Evolutionary conservation across 2,113 vertebrate genomes (phyloP).

Genomic region (Barbus barbus): DNA sequence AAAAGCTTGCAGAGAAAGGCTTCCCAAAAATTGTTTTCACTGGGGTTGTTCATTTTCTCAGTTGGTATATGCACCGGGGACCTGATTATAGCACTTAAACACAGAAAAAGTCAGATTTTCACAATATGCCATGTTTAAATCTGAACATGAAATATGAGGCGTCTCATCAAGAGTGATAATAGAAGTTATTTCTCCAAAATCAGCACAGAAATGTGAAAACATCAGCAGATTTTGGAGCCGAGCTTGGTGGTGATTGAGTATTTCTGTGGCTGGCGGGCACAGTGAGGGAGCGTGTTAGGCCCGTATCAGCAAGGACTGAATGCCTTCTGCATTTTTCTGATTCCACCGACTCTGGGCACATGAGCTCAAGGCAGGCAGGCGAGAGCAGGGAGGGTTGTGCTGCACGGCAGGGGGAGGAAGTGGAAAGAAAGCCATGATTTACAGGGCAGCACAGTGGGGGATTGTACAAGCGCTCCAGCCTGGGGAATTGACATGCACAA

Average conservation of each 20-base stretch:
- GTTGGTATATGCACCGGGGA: no score
- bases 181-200: neutral
- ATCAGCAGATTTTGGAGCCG: neutral
- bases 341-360: slow-evolving; percentile 45
- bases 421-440: slow-evolving; percentile 65
- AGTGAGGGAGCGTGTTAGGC: neutral
- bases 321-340: slow-evolving; percentile 49
- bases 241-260: neutral
- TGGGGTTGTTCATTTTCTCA: no score
- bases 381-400: slow-evolving; percentile 18
- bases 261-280: neutral
- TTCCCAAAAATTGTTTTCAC: no score
- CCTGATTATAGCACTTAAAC: no score
- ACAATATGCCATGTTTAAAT: neutral
- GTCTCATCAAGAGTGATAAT: neutral
- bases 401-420: slow-evolving; percentile 33
- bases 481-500: slow-evolving; percentile 75
- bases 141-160: neutral
- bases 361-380: slow-evolving; percentile 43
- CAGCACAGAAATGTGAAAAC: neutral
- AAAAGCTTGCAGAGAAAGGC: no score
- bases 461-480: slow-evolving; percentile 66
- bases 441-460: slow-evolving; percentile 71
- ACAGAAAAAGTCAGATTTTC: no score
- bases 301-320: slow-evolving; percentile 18